phyloP scores from a whole-genome alignment of 2,888 invertebrate genomes.

The Mellilla xanthometata region DNA sequence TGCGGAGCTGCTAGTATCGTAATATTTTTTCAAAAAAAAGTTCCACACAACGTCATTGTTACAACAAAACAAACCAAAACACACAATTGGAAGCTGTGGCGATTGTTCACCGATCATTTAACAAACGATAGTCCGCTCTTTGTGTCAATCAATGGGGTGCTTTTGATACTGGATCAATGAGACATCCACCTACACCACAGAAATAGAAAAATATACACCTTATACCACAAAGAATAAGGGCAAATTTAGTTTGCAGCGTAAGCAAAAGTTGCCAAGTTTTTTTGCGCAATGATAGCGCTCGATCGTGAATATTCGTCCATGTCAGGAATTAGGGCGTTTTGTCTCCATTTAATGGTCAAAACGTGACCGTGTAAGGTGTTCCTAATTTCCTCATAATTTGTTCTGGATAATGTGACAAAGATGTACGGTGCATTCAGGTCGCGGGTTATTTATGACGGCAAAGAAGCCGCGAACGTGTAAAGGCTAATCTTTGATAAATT shows the following conservation, averaged over 20 bases:
- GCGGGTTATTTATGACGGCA: slow-evolving; percentile 60
- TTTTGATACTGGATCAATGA: slow-evolving; percentile 73
- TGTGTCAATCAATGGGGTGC: slow-evolving; percentile 75
- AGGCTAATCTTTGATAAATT: slow-evolving; percentile 45
- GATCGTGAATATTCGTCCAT: slow-evolving; percentile 76
- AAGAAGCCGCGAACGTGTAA: slow-evolving; percentile 33
- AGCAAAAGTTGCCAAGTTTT: slow-evolving; percentile 44
- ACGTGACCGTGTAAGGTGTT: slow-evolving; percentile 73
- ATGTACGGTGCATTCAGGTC: slow-evolving; percentile 60
- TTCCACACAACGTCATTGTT: slow-evolving; percentile 26
- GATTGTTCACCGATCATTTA: slow-evolving; percentile 70
- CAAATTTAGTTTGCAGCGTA: slow-evolving; percentile 22
- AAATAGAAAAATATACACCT: slow-evolving; percentile 2
- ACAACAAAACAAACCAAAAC: slow-evolving; percentile 42
- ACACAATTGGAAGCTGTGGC: slow-evolving; percentile 55
- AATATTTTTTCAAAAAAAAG: slow-evolving; percentile 10
- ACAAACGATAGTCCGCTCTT: slow-evolving; percentile 68
- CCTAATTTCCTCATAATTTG: slow-evolving; percentile 73
- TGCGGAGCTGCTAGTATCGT: background rate
- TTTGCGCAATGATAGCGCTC: slow-evolving; percentile 79
- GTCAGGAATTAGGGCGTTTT: slow-evolving; percentile 78
- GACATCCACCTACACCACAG: slow-evolving; percentile 43
- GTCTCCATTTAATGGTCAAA: slow-evolving; percentile 77
- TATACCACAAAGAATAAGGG: slow-evolving; percentile 33
- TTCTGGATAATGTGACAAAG: slow-evolving; percentile 68